Conservation (phyloP, 2,113 vertebrate species). For the Tachycineta bicolor region DNA sequence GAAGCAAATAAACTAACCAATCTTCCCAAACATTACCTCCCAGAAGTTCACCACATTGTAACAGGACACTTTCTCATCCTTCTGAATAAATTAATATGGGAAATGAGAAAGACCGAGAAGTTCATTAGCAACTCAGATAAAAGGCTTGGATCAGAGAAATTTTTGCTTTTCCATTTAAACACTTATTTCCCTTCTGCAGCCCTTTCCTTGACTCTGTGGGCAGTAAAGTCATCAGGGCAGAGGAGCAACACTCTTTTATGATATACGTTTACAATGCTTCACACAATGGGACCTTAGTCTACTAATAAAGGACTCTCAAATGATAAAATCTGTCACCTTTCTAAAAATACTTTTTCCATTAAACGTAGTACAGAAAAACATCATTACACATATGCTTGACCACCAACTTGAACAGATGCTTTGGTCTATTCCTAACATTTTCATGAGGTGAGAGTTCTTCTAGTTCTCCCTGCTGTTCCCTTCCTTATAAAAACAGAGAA, state of each 20-base stretch:
- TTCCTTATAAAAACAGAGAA: background rate
- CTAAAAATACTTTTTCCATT: background rate
- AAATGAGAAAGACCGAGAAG: background rate
- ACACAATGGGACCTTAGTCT: background rate
- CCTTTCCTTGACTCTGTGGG: background rate
- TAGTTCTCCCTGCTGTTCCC: background rate
- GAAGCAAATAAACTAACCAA: background rate
- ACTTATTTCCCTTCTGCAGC: background rate
- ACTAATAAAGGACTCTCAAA: background rate
- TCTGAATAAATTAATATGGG: background rate
- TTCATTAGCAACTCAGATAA: background rate
- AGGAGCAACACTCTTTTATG: background rate
- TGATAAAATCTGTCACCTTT: background rate
- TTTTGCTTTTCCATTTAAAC: background rate
- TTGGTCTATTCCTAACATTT: background rate
- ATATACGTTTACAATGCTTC: background rate
- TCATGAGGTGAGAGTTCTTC: background rate
- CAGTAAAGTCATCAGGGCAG: background rate
- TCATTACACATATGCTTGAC: background rate
- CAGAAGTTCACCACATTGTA: background rate
- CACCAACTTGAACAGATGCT: background rate
- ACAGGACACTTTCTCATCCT: background rate
- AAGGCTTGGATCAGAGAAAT: background rate
- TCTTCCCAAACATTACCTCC: background rate
- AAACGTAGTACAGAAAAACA: background rate